Conservation (phyloP, 2,797 vertebrate species). For the Pangasius larnaudii region DNA sequence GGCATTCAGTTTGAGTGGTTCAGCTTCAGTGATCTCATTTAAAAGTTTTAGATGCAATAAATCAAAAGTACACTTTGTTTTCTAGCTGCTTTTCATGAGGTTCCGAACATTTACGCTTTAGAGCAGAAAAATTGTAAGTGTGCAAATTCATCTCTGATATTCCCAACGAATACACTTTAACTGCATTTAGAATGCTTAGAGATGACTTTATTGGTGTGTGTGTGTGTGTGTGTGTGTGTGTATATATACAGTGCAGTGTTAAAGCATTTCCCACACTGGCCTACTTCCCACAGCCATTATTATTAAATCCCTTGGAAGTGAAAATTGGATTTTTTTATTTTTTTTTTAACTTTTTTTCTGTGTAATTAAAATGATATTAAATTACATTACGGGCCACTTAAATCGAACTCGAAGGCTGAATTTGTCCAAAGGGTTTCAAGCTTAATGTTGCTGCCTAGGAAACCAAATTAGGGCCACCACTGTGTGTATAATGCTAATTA, state of each 20-base stretch:
- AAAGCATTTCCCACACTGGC: neutral
- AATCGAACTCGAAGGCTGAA: constrained; percentile 8
- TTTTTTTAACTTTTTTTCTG: neutral
- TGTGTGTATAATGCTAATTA: constrained; percentile 16
- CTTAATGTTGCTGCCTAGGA: constrained; percentile 9
- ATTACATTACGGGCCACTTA: constrained; percentile 13
- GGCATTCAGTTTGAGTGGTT: neutral
- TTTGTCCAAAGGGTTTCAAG: constrained; percentile 1
- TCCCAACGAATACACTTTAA: neutral
- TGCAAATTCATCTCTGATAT: neutral
- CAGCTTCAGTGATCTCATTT: constrained; percentile 22
- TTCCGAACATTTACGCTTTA: neutral
- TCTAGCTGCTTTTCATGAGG: neutral
- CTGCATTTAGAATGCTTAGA: neutral
- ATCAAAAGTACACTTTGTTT: constrained; percentile 1
- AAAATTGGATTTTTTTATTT: neutral
- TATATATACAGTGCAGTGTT: constrained; percentile 43
- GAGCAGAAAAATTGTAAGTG: neutral
- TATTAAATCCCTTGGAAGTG: neutral
- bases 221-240: constrained; percentile 30
- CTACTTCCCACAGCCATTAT: neutral
- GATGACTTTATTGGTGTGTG: constrained; percentile 23
- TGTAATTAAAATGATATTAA: constrained; percentile 35
- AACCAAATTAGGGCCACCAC: neutral
- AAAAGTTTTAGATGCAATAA: neutral